A percentile compares a stretch with the other conserved stretches of the same genome.
These are phyloP conservation scores for Halisarca cf. caerulea DNA, from an alignment of 37 sponge, comb jelly and placozoan genomes.

Conservation along the genomic window DNA sequence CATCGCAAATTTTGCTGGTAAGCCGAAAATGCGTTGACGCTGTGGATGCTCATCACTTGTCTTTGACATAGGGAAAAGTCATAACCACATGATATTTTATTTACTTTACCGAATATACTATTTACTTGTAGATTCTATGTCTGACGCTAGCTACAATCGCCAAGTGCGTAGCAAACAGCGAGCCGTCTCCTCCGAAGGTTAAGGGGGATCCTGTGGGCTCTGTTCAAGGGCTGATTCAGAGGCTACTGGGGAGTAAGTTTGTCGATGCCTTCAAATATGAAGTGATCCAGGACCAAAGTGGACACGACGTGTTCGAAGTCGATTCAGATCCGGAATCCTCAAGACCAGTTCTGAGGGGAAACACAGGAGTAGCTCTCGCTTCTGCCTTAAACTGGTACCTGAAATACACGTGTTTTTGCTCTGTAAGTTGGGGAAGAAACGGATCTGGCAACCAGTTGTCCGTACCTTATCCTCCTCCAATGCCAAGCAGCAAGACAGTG, in stretches of 20 bases:
- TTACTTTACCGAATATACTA: too few species aligned
- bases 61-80: too few species aligned
- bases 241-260: slow-evolving; percentile 41
- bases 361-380: slow-evolving; percentile 50
- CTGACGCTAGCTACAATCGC: neutral
- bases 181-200: neutral
- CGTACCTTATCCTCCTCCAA: neutral
- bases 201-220: neutral
- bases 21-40: too few species aligned
- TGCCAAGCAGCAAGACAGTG: neutral
- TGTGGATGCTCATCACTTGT: too few species aligned
- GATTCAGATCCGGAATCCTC: neutral
- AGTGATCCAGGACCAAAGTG: neutral
- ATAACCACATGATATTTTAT: too few species aligned
- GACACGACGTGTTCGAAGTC: slow-evolving; percentile 44
- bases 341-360: slow-evolving; percentile 30
- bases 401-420: slow-evolving; percentile 31
- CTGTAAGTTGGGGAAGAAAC: slow-evolving; percentile 39
- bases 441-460: slow-evolving; percentile 44
- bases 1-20: too few species aligned
- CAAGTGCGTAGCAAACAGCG: neutral
- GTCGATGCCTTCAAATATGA: slow-evolving; percentile 33
- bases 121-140: neutral
- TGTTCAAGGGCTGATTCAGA: slow-evolving; percentile 29
- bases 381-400: slow-evolving; percentile 50